Evolutionary conservation across 2,113 vertebrate species (phyloP).

Genomic region (Tympanuchus pallidicinctus): DNA sequence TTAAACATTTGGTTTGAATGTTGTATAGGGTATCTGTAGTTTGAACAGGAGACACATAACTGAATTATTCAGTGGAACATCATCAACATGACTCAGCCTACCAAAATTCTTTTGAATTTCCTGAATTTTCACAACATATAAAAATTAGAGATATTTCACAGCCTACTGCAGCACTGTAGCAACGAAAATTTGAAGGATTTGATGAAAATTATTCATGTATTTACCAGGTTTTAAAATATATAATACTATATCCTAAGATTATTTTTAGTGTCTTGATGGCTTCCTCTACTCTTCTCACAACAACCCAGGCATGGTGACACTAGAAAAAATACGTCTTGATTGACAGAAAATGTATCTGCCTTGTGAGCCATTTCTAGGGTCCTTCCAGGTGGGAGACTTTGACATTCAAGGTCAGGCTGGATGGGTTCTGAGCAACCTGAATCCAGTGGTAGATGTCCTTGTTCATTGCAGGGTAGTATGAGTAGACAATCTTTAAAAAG

Average conservation of each 20-base stretch:
- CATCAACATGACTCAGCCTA: background rate
- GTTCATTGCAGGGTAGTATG: too few species aligned
- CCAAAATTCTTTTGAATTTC: background rate
- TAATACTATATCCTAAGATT: background rate
- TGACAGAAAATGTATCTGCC: background rate
- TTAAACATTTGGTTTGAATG: background rate
- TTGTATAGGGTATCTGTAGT: background rate
- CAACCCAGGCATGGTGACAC: accelerated
- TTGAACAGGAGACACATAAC: background rate
- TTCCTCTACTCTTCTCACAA: background rate
- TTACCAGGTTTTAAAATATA: background rate
- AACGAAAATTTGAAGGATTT: background rate
- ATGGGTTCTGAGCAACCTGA: too few species aligned
- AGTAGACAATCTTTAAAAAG: too few species aligned
- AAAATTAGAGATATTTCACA: background rate
- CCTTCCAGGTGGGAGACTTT: background rate
- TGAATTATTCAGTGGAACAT: background rate
- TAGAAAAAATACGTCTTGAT: background rate
- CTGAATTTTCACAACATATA: accelerated
- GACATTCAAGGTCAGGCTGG: background rate
- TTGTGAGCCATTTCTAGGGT: background rate
- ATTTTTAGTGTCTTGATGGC: background rate
- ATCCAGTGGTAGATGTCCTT: too few species aligned
- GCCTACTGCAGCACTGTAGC: background rate
- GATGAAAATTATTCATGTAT: background rate